phyloP scores from a whole-genome alignment of 2,797 vertebrate genomes.

The Eospalax fontanierii region DNA sequence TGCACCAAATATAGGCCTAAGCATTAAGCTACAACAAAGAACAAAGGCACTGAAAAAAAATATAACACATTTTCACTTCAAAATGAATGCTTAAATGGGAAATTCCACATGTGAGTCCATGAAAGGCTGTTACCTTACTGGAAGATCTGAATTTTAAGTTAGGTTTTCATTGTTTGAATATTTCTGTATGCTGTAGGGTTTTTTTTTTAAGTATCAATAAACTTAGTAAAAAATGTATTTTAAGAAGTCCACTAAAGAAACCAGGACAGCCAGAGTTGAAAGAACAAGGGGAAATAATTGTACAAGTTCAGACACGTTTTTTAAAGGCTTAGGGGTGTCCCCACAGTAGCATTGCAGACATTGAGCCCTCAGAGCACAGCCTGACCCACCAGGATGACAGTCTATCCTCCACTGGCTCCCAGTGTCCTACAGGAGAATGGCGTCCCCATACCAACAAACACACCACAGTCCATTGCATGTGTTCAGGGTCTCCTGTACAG shows the following conservation, averaged over 20 bases:
- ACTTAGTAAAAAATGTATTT: too few species aligned
- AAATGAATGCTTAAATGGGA: too few species aligned
- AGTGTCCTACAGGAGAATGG: not conserved
- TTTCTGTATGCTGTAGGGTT: too few species aligned
- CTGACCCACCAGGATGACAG: not conserved
- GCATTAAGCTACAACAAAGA: not conserved
- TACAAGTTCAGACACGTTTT: not conserved
- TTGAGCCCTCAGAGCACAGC: not conserved
- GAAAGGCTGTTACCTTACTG: too few species aligned
- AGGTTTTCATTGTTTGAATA: too few species aligned
- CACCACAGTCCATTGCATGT: not conserved
- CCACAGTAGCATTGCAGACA: not conserved
- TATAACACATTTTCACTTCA: too few species aligned
- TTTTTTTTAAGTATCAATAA: too few species aligned
- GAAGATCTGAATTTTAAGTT: too few species aligned
- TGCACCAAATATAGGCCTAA: not conserved
- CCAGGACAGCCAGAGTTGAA: not conserved
- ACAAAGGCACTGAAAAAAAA: not conserved
- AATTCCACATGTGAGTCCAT: too few species aligned
- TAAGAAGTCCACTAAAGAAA: not conserved
- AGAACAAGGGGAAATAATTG: not conserved
- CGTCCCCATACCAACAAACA: not conserved
- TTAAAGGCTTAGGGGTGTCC: not conserved
- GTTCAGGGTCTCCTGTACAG: not conserved
- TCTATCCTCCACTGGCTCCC: not conserved